Percentiles rank a stretch among this genome's conserved stretches.
These are phyloP conservation scores for Enteromius mattozi DNA, from an alignment of 2,797 vertebrate genomes.

Conservation along the genomic window DNA sequence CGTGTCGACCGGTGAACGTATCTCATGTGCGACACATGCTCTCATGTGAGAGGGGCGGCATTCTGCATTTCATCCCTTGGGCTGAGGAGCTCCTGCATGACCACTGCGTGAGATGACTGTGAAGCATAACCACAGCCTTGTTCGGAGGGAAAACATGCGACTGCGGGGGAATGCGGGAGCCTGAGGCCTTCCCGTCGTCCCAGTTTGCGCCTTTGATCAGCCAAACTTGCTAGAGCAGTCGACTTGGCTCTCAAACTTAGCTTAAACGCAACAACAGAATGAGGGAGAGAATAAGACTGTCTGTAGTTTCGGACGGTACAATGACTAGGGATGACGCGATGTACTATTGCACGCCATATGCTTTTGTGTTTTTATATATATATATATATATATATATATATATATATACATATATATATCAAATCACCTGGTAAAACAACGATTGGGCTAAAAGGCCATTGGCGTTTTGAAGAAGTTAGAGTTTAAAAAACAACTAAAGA, in stretches of 20 bases:
- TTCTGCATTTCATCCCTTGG: slow-evolving; percentile 13
- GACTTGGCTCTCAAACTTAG: slow-evolving; percentile 7
- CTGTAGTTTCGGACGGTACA: not conserved
- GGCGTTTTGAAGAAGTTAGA: slow-evolving; percentile 29
- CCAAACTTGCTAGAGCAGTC: slow-evolving; percentile 21
- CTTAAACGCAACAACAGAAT: slow-evolving; percentile 12
- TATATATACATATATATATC: not conserved
- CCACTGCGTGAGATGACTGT: slow-evolving; percentile 34
- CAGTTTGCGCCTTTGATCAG: slow-evolving; percentile 28
- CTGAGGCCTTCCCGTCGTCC: not conserved
- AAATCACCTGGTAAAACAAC: slow-evolving; percentile 39
- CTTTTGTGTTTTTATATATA: not conserved
- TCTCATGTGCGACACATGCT: slow-evolving; percentile 41
- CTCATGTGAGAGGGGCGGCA: slow-evolving; percentile 16
- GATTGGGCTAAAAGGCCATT: slow-evolving; percentile 45
- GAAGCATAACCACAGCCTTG: slow-evolving; percentile 46
- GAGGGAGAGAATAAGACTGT: not conserved
- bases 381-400: not conserved
- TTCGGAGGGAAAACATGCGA: slow-evolving; percentile 29
- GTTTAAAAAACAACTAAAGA: slow-evolving; percentile 37
- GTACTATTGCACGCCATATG: slow-evolving; percentile 18
- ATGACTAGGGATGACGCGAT: slow-evolving; percentile 14
- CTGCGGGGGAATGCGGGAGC: slow-evolving; percentile 20
- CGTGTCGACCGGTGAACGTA: slow-evolving; percentile 1
- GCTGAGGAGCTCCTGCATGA: slow-evolving; percentile 34